Base-by-base conservation (phyloP, 2,888 invertebrate genomes). In the Lycocerus yunnanus region DNA sequence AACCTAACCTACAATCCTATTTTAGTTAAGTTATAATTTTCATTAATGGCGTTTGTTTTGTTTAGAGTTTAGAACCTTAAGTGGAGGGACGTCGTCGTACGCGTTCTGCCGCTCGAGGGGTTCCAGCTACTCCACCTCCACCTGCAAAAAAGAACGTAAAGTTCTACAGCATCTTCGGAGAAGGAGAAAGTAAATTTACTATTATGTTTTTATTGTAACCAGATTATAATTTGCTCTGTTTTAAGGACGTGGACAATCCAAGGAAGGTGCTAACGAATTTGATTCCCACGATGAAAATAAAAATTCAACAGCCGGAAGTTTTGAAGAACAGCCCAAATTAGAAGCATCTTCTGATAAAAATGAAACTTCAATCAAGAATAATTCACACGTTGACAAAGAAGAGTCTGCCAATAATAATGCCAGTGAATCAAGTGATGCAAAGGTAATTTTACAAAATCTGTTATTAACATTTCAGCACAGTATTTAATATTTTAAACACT, bases 41-140 rank as follows among this genome's bases (percentile, higher is more conserved):
- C 2, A 58, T 66, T 63, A 6, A 63, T 1, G 43, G 0, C n/a
- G 43, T n/a, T n/a, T n/a, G n/a, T 1, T 43, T 43, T 43, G n/a
- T 43, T 58, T 80, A 89, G 89, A 88, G 88, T 76, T 82, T 89
- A 77, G 88, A 87, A 76, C 87, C 88, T 3, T 89, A 90, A 80
- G 86, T 89, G 10, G 90, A 90, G 78, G n/a, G 90, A 4, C 86
- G 90, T 77, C 88, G 90, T 76, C 88, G 90, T 68, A 90, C 90
- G 9, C 86, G 90, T 43, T 90, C 90, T 69, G 89, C 90, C 43
- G 89, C 89, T 15, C 87, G 90, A 82, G 90, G 90, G 13, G 84
- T 88, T 4, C 84, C 88, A 15, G 86, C 90, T 3, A 87, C 90
- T n/a, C 88, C 89, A 9, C 89, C 89, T 15, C 89, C 89, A 1